Evolutionary conservation across 1,140 invertebrate genomes (phyloP), one percentile per base, ranked within the genome.

Genomic region (Philopotamus ludificatus): DNA sequence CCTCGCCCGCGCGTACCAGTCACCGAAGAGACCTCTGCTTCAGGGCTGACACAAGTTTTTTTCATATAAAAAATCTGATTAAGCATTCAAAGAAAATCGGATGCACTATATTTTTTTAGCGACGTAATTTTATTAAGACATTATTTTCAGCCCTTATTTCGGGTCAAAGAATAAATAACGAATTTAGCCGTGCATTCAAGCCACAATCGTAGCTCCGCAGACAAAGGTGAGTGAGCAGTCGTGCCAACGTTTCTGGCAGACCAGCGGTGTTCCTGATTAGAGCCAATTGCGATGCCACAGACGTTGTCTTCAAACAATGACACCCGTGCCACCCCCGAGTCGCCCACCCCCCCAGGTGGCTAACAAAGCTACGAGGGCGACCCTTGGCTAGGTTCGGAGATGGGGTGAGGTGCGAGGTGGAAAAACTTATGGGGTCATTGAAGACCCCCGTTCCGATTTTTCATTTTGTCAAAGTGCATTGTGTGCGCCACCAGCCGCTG

Each of bases 281-380:
- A 70, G 65, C 65, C 68, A 70, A 70, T 70, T 70, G 65, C 68
- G 25, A 70, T 70, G 68, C 68, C 42, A 67, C 65, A 57, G 53
- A 59, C 68, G 68, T 67, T 63, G 67, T 65, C 66, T 64, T 68
- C 66, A 68, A 68, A 68, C 57, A 68, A 64, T 60, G 34, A 54
- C 66, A 63, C 60, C 49, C 51, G 9, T 39, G 25, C 49, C 26
- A 42, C 55, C 64, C 44, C 23, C 16, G n/a, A n/a, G n/a, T n/a
- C n/a, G 25, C 34, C 28, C 51, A 63, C 54, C 54, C 49, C 51
- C 51, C 22, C 28, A 54, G 28, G 47, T 49, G 22, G 25, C 60
- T 51, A 63, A 41, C 61, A 53, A 4, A 1, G 2, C 42, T 12
- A 21, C 57, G 4, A 34, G 3, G 39, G 28, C 26, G 25, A 55